These are phyloP conservation scores for Enteromius treurensis DNA, from an alignment of 2,797 vertebrate species.

Conservation along the genomic window DNA sequence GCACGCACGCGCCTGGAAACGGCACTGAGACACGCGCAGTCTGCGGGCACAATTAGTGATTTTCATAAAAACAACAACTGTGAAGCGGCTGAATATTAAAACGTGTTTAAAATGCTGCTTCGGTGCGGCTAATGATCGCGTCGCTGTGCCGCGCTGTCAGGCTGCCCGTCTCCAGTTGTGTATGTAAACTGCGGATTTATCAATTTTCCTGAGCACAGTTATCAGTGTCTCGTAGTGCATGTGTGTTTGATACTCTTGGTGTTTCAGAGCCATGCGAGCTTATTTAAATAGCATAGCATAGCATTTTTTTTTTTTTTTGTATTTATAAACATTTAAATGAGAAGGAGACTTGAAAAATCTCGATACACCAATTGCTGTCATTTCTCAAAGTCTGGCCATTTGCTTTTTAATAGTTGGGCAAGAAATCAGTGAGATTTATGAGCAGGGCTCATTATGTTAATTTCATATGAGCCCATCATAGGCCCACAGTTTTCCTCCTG, in stretches of 20 bases:
- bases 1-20: conserved; percentile 41
- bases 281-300: conserved; percentile 41
- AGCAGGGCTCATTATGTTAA: conserved; percentile 49
- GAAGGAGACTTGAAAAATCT: background rate
- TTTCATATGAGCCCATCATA: conserved; percentile 54
- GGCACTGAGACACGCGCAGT: conserved; percentile 50
- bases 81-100: conserved; percentile 47
- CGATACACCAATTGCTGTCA: conserved; percentile 3
- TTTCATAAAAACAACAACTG: conserved; percentile 63
- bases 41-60: conserved; percentile 70
- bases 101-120: conserved; percentile 54
- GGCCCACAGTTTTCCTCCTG: conserved; percentile 45
- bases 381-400: conserved; percentile 8
- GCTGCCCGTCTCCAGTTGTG: conserved; percentile 52
- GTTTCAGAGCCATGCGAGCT: conserved; percentile 47
- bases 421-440: conserved; percentile 47
- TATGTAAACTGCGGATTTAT: conserved; percentile 71
- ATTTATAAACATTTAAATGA: background rate
- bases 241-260: conserved; percentile 49
- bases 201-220: conserved; percentile 76
- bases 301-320: background rate
- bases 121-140: conserved; percentile 20
- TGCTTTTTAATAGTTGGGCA: conserved; percentile 42
- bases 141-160: conserved; percentile 53
- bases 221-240: conserved; percentile 50